Evolutionary conservation across 2,797 vertebrate genomes (phyloP).

Genomic region (Numenius phaeopus): DNA sequence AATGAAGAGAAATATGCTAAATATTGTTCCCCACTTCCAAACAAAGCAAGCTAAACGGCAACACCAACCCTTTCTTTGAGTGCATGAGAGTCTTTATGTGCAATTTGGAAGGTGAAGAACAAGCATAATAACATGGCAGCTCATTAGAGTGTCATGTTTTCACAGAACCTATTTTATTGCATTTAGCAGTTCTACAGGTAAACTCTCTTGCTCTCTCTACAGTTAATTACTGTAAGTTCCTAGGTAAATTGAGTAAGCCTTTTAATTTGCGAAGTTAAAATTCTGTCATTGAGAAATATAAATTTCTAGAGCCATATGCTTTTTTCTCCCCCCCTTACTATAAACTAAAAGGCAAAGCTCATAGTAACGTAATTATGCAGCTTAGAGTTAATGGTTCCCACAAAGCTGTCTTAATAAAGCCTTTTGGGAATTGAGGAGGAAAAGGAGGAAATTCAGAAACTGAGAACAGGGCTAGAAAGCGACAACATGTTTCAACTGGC

Average conservation of each 20-base stretch:
- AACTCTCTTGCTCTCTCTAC: neutral
- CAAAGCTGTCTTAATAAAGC: conserved; percentile 76
- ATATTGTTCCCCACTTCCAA: neutral
- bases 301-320: neutral
- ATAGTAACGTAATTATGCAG: conserved; percentile 60
- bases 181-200: neutral
- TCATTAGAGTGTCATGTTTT: neutral
- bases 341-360: conserved; percentile 52
- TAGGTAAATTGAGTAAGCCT: conserved; percentile 64
- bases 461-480: conserved; percentile 59
- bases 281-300: conserved; percentile 36
- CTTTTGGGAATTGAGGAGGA: conserved; percentile 60
- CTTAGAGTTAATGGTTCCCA: conserved; percentile 71
- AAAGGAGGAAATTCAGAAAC: conserved; percentile 60
- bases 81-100: neutral
- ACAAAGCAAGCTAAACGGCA: neutral
- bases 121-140: neutral
- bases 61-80: neutral
- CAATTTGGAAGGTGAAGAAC: neutral
- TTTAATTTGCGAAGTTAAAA: conserved; percentile 69
- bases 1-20: neutral
- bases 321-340: neutral
- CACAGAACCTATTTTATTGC: neutral
- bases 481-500: neutral
- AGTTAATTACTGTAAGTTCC: conserved; percentile 54